Base-by-base conservation (phyloP, 2,888 invertebrate species). In the Phyto melanocephala region DNA sequence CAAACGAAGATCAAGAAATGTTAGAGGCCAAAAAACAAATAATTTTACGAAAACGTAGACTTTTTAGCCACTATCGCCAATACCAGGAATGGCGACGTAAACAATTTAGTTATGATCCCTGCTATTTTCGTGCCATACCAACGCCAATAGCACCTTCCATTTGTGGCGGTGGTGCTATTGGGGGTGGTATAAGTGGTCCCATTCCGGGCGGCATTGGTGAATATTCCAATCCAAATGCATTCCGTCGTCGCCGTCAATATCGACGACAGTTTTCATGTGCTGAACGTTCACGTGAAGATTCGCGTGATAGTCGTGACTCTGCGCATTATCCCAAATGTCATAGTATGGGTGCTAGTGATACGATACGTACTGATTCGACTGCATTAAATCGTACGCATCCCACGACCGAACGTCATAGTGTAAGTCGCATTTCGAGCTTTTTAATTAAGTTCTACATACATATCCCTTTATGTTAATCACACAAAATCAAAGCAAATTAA, bases 51-150 rank as follows among this genome's bases (percentile, higher is more conserved):
- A 87, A 89, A 10, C 87, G 90, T 17, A 88, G 90, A 13, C 87
- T 91, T 17, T 91, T 90, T 77, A 91, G 91, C 84, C 91, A 91
- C 81, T 90, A 91, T 84, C 87, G 91, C 24, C 91, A 91, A 83
- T 91, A 91, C 78, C 91, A 91, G 81, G 90, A 90, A 86, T 91
- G 91, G 91, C 89, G 91, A 45, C 88, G 90, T 78, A 89, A 89
- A 63, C 91, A 91, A 84, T 91, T 91, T 82, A 91, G 91, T 86
- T 90, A 89, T 80, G 91, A 91, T 86, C 89, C 90, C 77, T 89
- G 90, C 81, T 90, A 89, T 85, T 90, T 89, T 86, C 90, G 90
- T 79, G 86, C 87, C 81, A 84, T 86, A 85, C 89, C 90, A 83
- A 22, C 88, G 52, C 85, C 87, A 81, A 80, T 88, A 84, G 74